Evolutionary conservation across 2,113 vertebrate genomes (phyloP), one percentile per base, ranked within the genome.

Genomic region (Rhinolophus ferrumequinum): DNA sequence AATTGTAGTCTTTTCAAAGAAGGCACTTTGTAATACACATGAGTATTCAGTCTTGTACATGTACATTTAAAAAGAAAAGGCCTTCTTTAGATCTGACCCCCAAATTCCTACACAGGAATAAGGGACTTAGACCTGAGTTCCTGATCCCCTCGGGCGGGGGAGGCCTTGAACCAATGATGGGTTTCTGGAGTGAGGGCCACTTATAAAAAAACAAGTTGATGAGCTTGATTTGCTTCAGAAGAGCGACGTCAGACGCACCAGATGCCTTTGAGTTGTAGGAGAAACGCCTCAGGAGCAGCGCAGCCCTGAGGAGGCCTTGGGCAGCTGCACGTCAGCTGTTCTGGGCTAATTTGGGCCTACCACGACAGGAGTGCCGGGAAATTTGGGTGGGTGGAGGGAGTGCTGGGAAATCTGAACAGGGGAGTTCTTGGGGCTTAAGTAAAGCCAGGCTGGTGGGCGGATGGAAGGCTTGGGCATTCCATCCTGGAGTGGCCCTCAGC

Each of bases 251-350:
- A 12, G 35, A 22, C 41, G 19, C 73, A 28, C 70, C 50, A 5
- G 12, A 3, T 4, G 6, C n/a, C 56, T 93, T 28, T 87, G 80
- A 94, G 33, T 50, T 72, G 75, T 69, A n/a, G 33, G 47, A 44
- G 83, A 54, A 70, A n/a, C 4, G 2, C 33, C 60, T 77, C 22
- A 52, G 79, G 76, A 90, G 10, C 70, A 38, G 4, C 24, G 3
- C 8, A 44, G 82, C 70, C 69, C 10, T 13, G 50, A 50, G 64
- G 64, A 56, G 92, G 38, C 44, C 0, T 0, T 77, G 83, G 94
- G 89, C 93, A 62, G 77, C 69, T 96, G 96, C 94, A 90, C 3
- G 0, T 66, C 96, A 97, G 97, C 97, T 98, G 93, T 94, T 90
- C 69, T 1, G 11, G 52, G 96, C 84, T 97, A 96, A 96, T 96